Evolutionary conservation across 1,140 invertebrate genomes (phyloP).

Genomic region (Drosophila pachea): DNA sequence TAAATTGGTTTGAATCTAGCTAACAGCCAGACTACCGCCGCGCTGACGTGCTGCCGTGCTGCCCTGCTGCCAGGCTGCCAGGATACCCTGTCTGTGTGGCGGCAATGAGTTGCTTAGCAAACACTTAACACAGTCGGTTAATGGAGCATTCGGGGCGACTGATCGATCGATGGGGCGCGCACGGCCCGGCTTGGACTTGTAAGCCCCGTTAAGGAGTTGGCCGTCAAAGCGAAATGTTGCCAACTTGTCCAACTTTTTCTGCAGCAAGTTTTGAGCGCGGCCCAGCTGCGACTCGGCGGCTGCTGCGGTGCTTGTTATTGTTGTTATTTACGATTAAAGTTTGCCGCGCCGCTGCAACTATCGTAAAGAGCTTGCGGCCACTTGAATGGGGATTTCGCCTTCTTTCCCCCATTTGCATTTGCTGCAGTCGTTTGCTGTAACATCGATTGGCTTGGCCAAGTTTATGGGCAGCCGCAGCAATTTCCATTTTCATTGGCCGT

Average conservation of each 20-base stretch:
- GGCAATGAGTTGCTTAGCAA: background rate
- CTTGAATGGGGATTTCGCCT: constrained; percentile 38
- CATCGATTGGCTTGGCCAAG: constrained; percentile 54
- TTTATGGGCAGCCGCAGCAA: constrained; percentile 44
- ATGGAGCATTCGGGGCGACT: background rate
- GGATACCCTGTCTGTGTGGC: too few species aligned
- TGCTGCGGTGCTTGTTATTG: constrained; percentile 63
- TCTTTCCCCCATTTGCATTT: constrained; percentile 51
- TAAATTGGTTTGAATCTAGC: constrained; percentile 12
- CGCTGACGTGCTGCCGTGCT: too few species aligned
- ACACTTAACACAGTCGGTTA: background rate
- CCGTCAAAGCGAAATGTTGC: constrained; percentile 32
- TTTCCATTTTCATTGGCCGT: constrained; percentile 50
- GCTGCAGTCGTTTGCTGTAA: constrained; percentile 12
- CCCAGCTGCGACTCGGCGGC: constrained; percentile 51
- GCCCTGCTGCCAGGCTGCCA: too few species aligned
- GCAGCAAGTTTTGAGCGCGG: constrained; percentile 47
- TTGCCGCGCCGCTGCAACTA: constrained; percentile 28
- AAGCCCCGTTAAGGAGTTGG: constrained; percentile 7
- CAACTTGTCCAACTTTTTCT: constrained; percentile 22
- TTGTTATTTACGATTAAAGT: constrained; percentile 76
- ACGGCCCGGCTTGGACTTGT: background rate
- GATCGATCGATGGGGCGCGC: background rate
- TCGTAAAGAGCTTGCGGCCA: constrained; percentile 63
- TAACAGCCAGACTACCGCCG: too few species aligned